Evolutionary conservation across 1,140 invertebrate genomes (phyloP).

Genomic region (Meteorus sp.): DNA sequence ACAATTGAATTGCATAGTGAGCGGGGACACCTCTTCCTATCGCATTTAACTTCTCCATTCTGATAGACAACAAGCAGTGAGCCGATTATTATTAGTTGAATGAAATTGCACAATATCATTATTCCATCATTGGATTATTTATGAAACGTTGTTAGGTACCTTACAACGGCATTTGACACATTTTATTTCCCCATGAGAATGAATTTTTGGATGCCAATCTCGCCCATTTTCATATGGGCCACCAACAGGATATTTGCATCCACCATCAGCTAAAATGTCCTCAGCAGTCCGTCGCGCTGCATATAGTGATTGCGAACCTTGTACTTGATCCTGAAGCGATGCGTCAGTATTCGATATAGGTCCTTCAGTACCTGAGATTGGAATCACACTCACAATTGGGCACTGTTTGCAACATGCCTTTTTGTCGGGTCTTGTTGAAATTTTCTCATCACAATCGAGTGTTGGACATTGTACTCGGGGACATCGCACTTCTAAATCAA

Average conservation of each 20-base stretch:
- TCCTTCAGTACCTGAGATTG: conserved; percentile 25
- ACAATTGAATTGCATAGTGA: conserved; percentile 65
- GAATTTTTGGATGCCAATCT: conserved; percentile 82
- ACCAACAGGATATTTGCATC: conserved; percentile 72
- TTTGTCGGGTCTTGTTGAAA: conserved; percentile 71
- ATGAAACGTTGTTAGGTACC: conserved; percentile 64
- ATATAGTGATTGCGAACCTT: conserved; percentile 32
- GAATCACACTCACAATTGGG: conserved; percentile 54
- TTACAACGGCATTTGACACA: conserved; percentile 87
- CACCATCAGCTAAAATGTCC: conserved; percentile 74
- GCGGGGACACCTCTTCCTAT: conserved; percentile 75
- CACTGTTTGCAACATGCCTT: conserved; percentile 80
- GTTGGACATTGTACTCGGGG: conserved; percentile 73
- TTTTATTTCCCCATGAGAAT: conserved; percentile 80
- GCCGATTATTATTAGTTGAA: no score
- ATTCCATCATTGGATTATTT: no score
- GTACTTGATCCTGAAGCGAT: conserved; percentile 44
- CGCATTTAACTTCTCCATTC: conserved; percentile 79
- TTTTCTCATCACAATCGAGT: conserved; percentile 70
- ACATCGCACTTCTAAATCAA: conserved; percentile 74
- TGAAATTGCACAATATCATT: no score
- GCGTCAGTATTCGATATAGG: conserved; percentile 35
- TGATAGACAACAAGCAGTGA: no score
- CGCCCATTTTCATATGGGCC: conserved; percentile 77
- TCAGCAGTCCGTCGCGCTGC: conserved; percentile 55